Evolutionary conservation across 1,140 invertebrate species (phyloP), one percentile per base, ranked within the genome.

Genomic region (Aphaenogaster ashmeadi): DNA sequence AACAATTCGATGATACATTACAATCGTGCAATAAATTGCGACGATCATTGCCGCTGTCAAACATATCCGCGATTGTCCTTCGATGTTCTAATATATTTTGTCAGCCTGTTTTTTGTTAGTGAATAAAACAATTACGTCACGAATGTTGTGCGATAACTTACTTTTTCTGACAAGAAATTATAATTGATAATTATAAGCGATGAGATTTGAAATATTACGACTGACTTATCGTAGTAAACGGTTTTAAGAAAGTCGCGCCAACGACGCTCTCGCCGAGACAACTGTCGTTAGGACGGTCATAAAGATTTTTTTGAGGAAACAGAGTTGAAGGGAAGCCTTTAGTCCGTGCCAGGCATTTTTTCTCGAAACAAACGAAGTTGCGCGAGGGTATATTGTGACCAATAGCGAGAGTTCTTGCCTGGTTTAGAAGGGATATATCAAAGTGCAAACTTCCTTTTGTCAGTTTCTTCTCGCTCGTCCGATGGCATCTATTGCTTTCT

Each of bases 271-370:
- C 50, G 18, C 86, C 21, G 21, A 58, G 52, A 50, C 56, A 36
- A 60, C 69, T 66, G 78, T 21, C 64, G 75, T 79, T 71, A 81
- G 88, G 62, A 86, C 2, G 86, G 88, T 81, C 91, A 89, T 94
- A 94, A 94, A 94, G 93, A 92, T 94, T 93, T 93, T 94, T 94
- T 91, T 89, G 62, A 88, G 58, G 72, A 83, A 71, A 85, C 75
- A 87, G 86, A 86, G 87, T 91, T 90, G 86, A 86, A 87, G 62
- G 87, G 91, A 93, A 89, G 87, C 69, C 86, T 87, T 89, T 89
- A 81, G 87, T 90, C 88, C 81, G 85, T 89, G 58, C 67, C 62
- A 52, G 66, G 78, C 67, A 83, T 88, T 86, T 80, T 86, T 89
- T 87, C 58, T 66, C 54, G 58, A 62, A 75, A 62, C 33, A 18